Evolutionary conservation across 2,113 vertebrate genomes (phyloP).

Genomic region (Podarcis cretensis): DNA sequence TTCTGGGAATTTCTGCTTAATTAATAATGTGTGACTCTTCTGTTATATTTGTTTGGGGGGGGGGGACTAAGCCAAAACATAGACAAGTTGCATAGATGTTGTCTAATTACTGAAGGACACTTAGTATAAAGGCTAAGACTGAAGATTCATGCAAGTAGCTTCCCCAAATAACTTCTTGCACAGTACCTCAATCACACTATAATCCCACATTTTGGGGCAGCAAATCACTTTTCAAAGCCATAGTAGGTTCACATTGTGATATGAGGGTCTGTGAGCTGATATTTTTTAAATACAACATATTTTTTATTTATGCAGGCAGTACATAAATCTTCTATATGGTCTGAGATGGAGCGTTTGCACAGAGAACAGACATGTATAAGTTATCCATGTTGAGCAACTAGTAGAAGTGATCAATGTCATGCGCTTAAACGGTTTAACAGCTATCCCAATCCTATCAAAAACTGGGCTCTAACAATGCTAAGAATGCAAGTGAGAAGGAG

Average conservation of each 20-base stretch:
- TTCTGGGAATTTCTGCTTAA: background rate
- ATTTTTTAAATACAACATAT: too few species aligned
- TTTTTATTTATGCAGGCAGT: too few species aligned
- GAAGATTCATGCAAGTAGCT: background rate
- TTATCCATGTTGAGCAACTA: background rate
- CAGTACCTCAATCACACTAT: too few species aligned
- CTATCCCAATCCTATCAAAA: background rate
- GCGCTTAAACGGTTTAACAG: background rate
- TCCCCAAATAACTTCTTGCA: background rate
- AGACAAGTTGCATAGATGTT: background rate
- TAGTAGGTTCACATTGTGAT: background rate
- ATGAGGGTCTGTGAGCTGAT: background rate
- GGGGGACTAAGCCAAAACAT: background rate
- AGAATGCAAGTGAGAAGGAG: background rate
- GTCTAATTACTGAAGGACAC: slow-evolving; percentile 16
- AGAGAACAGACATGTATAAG: background rate
- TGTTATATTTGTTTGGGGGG: background rate
- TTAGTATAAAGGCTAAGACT: background rate
- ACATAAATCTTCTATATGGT: background rate
- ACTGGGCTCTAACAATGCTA: background rate
- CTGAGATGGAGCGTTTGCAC: background rate
- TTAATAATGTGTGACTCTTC: background rate
- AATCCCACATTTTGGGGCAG: background rate
- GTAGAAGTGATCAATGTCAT: background rate
- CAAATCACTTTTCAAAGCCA: background rate